Evolutionary conservation across 1,140 invertebrate genomes (phyloP), one percentile per base, ranked within the genome.

Genomic region (Bombus cullumanus): DNA sequence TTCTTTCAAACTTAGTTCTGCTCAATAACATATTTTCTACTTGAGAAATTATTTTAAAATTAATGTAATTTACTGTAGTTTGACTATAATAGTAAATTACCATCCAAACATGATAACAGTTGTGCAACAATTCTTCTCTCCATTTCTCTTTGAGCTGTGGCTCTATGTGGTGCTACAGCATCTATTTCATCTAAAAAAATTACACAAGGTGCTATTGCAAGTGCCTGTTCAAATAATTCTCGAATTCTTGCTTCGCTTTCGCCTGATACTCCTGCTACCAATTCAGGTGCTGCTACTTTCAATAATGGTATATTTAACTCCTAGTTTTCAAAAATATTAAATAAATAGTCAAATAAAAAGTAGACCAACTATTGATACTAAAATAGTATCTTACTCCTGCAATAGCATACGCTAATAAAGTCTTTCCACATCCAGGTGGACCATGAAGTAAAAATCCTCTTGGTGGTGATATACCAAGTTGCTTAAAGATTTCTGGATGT

Each of bases 181-280:
- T 99, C 99, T 80, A 99, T 98, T 95, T 99, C 98, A 95, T 99
- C 99, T 81, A 99, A 97, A 90, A 99, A 98, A n/a, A 99, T 94
- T 41, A 99, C 96, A 94, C 98, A 98, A 0, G 98, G 98, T 57
- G 98, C 96, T 57, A 96, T 92, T 53, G 96, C 94, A 10, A 96
- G 93, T 34, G 98, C 98, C 93, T 97, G 97, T 59, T 98, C 97
- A 96, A 99, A 99, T 9, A 99, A 93, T 85, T 99, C 97, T 83
- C 99, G 96, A 79, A 99, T 98, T 89, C 98, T 96, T 91, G 98
- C 97, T 95, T 99, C 99, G 25, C 98, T 99, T 94, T 99, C 99
- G 0, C 99, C 99, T 5, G 98, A 99, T 88, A 99, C 96, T 28
- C 99, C 99, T n/a, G 97, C 98, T 43, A 99, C 97, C 68, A 99